Percentiles rank a stretch among this genome's conserved stretches.
These are phyloP conservation scores for Elymnias hypermnestra DNA, from an alignment of 1,140 invertebrate species.

Conservation along the genomic window DNA sequence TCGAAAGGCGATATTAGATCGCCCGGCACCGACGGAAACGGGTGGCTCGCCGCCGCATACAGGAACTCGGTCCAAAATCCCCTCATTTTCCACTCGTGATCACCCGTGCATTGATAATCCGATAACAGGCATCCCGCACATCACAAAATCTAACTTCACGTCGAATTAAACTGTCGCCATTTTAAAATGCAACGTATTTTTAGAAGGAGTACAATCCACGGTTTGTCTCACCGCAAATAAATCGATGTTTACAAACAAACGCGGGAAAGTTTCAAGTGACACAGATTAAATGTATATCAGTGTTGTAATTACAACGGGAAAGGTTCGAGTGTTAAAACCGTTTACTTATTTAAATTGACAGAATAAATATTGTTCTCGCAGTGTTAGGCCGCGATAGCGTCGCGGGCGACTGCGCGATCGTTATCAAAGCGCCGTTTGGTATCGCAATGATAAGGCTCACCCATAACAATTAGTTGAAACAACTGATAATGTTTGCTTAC, in stretches of 20 bases:
- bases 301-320: conserved; percentile 9
- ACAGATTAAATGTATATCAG: conserved; percentile 23
- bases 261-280: conserved; percentile 12
- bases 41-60: conserved; percentile 53
- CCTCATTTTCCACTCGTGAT: conserved; percentile 36
- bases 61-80: conserved; percentile 58
- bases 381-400: conserved; percentile 19
- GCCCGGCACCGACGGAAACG: conserved; percentile 48
- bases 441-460: conserved; percentile 54
- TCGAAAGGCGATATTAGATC: conserved; percentile 51
- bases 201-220: neutral
- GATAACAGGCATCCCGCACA: conserved; percentile 30
- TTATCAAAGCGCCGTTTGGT: conserved; percentile 44
- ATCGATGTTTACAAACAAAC: conserved; percentile 20
- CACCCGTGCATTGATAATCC: conserved; percentile 26
- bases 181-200: conserved; percentile 4
- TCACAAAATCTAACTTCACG: conserved; percentile 28
- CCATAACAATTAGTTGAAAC: conserved; percentile 60
- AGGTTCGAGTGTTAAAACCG: neutral
- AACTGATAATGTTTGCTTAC: conserved; percentile 34
- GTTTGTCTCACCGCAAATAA: conserved; percentile 10
- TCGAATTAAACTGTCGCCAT: conserved; percentile 9
- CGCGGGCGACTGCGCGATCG: conserved; percentile 34
- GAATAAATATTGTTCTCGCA: conserved; percentile 17
- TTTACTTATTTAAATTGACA: conserved; percentile 3